These are phyloP conservation scores for Porphyrio hochstetteri DNA, from an alignment of 2,113 vertebrate species.

Conservation along the genomic window DNA sequence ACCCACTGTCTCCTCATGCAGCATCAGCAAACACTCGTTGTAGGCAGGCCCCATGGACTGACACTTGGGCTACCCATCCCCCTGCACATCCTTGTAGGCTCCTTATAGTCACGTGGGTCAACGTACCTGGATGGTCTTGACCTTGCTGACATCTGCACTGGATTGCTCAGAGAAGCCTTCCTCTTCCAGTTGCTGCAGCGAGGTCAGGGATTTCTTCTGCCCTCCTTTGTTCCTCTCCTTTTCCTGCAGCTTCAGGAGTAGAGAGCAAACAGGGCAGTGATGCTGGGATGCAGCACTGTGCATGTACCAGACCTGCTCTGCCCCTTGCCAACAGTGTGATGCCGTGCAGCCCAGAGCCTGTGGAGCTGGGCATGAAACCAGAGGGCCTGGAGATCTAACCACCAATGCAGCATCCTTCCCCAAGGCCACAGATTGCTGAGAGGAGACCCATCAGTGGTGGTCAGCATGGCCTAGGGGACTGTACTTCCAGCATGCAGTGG, in stretches of 20 bases:
- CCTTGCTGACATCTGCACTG: not conserved
- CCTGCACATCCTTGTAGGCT: rapidly evolving
- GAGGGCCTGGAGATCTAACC: not conserved
- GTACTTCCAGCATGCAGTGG: not conserved
- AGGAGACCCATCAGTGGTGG: not conserved
- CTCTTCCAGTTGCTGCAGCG: constrained; percentile 51
- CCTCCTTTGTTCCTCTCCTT: constrained; percentile 52
- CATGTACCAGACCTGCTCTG: rapidly evolving
- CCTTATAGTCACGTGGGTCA: rapidly evolving
- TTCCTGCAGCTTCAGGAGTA: constrained; percentile 37
- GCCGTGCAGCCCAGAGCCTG: not conserved
- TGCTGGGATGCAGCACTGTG: not conserved
- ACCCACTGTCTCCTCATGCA: not conserved
- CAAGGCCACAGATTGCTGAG: not conserved
- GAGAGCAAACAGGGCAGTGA: not conserved
- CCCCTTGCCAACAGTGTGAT: not conserved
- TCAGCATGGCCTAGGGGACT: not conserved
- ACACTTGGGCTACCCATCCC: not conserved
- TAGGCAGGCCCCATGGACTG: not conserved
- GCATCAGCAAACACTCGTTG: not conserved
- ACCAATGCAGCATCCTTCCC: not conserved
- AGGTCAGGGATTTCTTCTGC: constrained; percentile 66
- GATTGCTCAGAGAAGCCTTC: not conserved
- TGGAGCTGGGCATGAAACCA: not conserved
- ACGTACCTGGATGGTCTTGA: constrained; percentile 30